Conservation (phyloP, 2,113 vertebrate genomes). For the Malurus elegans region DNA sequence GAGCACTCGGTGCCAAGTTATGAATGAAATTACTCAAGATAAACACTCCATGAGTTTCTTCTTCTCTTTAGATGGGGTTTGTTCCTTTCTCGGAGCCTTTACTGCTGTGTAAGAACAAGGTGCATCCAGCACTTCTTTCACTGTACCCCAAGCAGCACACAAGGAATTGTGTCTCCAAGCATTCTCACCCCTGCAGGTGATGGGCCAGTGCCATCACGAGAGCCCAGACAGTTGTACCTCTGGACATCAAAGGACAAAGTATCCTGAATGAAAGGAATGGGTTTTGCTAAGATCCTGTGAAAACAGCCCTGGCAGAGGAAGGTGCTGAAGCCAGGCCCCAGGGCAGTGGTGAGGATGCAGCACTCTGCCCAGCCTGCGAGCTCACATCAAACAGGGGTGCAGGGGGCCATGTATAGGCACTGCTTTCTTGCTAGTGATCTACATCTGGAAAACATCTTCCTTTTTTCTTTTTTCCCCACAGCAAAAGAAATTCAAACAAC, state of each 20-base stretch:
- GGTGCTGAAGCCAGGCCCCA: neutral
- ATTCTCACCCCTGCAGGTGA: accelerated
- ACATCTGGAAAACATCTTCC: neutral
- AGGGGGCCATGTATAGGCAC: neutral
- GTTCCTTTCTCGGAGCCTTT: accelerated
- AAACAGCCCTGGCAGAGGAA: neutral
- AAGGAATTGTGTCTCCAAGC: neutral
- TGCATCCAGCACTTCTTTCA: accelerated
- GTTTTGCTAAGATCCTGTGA: neutral
- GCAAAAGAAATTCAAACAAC: neutral
- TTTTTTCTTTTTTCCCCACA: neutral
- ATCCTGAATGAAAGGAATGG: neutral
- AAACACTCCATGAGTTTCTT: neutral
- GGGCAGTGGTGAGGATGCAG: neutral
- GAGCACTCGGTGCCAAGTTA: neutral
- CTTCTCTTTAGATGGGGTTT: neutral
- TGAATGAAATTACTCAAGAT: neutral
- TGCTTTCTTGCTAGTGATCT: neutral
- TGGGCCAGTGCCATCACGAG: accelerated
- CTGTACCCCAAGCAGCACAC: accelerated
- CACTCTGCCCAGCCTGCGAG: neutral
- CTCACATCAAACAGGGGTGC: neutral
- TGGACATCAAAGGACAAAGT: neutral
- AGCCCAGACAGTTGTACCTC: accelerated
- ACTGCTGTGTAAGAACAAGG: neutral